Base-by-base conservation (phyloP, 1,140 invertebrate genomes). In the Cecropterus lyciades region DNA sequence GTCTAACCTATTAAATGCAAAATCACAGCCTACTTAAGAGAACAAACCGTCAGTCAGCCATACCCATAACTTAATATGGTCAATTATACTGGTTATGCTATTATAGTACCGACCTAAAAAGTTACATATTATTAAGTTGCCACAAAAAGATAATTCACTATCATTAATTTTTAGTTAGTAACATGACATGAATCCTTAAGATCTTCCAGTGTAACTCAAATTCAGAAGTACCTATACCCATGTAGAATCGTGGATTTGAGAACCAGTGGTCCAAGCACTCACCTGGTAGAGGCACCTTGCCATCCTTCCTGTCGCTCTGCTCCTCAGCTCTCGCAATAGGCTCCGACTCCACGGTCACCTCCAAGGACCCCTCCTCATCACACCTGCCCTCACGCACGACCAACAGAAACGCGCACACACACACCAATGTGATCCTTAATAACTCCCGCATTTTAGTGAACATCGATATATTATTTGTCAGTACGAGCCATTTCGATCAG, bases 361-460 rank as follows among this genome's bases (percentile, higher is more conserved):
- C 75, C 52, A 69, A 65, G 13, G 74, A 82, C 64, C 76, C 62
- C 7, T 70, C 72, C 69, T 82, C 80, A 67, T 85, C 80, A 71
- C 81, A 82, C 42, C 69, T 71, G 17, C 74, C 82, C 45, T 75
- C 75, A 30, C 64, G 70, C 69, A 84, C 76, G 15, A 68, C 65
- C 67, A 88, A 68, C 13, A 87, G 70, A 46, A 88, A 69, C 55
- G 77, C 84, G 73, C 80, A 90, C 74, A 80, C 73, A 85, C 78
- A 87, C 72, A 90, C 78, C 53, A 88, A 70, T 30, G 70, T 73
- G 76, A 90, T 86, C 80, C 80, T 87, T 70, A 84, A 59, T 63
- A 86, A 78, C 78, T 83, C 80, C 69, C 83, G 79, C 87, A 90
- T 90, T 79, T 82, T 88, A 77, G 30, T 59, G 40, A 75, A 75